phyloP scores from a whole-genome alignment of 2,888 invertebrate species.

The Creontiades dilutus region DNA sequence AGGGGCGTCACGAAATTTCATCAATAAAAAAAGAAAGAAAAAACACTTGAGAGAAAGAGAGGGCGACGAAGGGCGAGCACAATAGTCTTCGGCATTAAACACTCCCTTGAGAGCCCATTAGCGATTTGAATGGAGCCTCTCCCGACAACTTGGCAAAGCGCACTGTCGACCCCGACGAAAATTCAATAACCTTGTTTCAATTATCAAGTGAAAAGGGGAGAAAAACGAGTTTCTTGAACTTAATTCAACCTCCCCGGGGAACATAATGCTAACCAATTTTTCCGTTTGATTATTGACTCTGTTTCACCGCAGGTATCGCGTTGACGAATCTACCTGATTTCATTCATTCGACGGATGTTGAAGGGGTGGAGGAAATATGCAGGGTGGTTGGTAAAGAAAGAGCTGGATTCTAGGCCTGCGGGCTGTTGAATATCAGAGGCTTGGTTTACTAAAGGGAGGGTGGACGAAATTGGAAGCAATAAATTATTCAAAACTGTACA shows the following conservation, averaged over 20 bases:
- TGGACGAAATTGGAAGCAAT: too few species aligned
- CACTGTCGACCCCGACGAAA: not conserved
- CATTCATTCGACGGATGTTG: not conserved
- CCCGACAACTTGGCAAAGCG: constrained; percentile 8
- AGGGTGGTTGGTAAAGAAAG: too few species aligned
- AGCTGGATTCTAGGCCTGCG: too few species aligned
- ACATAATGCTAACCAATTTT: constrained; percentile 8
- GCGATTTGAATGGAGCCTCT: constrained; percentile 18
- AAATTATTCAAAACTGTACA: too few species aligned
- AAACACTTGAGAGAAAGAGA: too few species aligned
- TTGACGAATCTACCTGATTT: not conserved
- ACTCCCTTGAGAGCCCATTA: constrained; percentile 31
- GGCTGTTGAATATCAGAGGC: too few species aligned
- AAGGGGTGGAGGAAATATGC: too few species aligned
- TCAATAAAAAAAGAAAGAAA: too few species aligned
- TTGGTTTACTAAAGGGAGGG: too few species aligned
- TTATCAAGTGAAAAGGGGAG: constrained; percentile 5
- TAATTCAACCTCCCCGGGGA: not conserved
- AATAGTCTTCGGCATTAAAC: constrained; percentile 3
- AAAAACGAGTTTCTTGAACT: constrained; percentile 12
- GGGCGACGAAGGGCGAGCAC: not conserved
- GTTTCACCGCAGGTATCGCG: not conserved
- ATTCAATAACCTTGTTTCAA: constrained; percentile 35
- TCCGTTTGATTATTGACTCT: not conserved
- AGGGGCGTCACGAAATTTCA: too few species aligned